Percentiles rank a stretch among this genome's conserved stretches.
These are phyloP conservation scores for Hydropsyche betteni DNA, from an alignment of 2,888 invertebrate species.

Conservation along the genomic window DNA sequence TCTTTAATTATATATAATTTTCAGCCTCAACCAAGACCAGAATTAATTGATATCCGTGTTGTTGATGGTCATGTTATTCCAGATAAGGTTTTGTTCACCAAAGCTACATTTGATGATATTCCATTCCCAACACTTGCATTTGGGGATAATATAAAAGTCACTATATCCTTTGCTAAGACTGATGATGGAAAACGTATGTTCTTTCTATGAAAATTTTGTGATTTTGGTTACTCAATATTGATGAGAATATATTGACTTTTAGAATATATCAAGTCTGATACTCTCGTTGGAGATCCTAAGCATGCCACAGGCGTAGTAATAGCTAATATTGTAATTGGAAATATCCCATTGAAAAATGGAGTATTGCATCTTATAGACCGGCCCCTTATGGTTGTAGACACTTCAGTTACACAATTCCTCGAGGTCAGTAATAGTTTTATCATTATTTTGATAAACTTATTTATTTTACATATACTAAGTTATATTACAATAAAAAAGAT, in stretches of 20 bases:
- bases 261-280: conserved; percentile 90
- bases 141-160: conserved; percentile 84
- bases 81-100: conserved; percentile 85
- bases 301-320: conserved; percentile 86
- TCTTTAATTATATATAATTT: conserved; percentile 50
- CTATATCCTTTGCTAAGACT: conserved; percentile 79
- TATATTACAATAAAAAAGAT: too few relatives aligned
- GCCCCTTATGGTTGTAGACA: conserved; percentile 91
- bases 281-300: conserved; percentile 77
- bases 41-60: conserved; percentile 82
- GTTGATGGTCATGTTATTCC: conserved; percentile 92
- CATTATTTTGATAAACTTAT: too few relatives aligned
- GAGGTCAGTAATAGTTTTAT: conserved; percentile 70
- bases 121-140: conserved; percentile 84
- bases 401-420: conserved; percentile 84
- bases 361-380: conserved; percentile 92
- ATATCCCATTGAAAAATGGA: conserved; percentile 92
- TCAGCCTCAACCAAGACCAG: conserved; percentile 74
- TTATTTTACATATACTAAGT: too few relatives aligned
- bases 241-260: conserved; percentile 53
- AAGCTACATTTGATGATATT: conserved; percentile 77
- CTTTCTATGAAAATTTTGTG: background rate
- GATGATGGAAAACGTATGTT: conserved; percentile 64
- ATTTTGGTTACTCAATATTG: background rate
- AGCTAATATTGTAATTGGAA: conserved; percentile 86